Evolutionary conservation across 2,888 invertebrate genomes (phyloP), one percentile per base, ranked within the genome.

Genomic region (Sipha maydis): DNA sequence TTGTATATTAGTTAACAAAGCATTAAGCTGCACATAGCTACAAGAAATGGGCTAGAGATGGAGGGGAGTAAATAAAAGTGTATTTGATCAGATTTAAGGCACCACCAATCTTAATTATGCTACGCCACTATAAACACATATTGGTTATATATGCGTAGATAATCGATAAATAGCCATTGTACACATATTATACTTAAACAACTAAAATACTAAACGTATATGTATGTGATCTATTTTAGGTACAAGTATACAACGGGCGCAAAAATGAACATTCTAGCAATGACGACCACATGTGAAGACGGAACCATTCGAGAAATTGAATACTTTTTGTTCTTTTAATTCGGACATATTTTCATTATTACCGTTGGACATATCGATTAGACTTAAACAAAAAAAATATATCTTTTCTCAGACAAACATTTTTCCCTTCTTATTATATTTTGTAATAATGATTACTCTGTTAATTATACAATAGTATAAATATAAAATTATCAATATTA

Each of bases 351-450:
- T 73, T 17, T 25, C 56, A 56, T 56, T 34, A 34, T 34, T 86
- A 56, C 56, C 80, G 86, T 56, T 56, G 54, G 73, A 80, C 86
- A 86, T 80, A 86, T 86, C 80, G 73, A 41, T 84, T 84, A 84
- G 76, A 84, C 76, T 71, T 84, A 61, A 56, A 84, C 61, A 61
- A 19, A 84, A 76, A 34, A 34, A 34, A 34, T 3, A 34, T 34
- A 61, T 21, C 75, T 76, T n/a, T 84, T 41, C 69, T 41, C 67
- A 69, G 11, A 69, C 41, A 67, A 61, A 31, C 75, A 31, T 38
- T 11, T 67, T 67, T 31, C 71, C 19, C 7, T 82, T n/a, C 7
- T 82, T 25, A n/a, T 54, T 73, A 54, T 83, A 83, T 83, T 83
- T 83, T 83, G 1, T 83, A 71, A 69, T 41, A 41, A 34, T 34